Evolutionary conservation across 2,797 vertebrate genomes (phyloP), one percentile per base, ranked within the genome.

Genomic region (Chiroxiphia lanceolata): DNA sequence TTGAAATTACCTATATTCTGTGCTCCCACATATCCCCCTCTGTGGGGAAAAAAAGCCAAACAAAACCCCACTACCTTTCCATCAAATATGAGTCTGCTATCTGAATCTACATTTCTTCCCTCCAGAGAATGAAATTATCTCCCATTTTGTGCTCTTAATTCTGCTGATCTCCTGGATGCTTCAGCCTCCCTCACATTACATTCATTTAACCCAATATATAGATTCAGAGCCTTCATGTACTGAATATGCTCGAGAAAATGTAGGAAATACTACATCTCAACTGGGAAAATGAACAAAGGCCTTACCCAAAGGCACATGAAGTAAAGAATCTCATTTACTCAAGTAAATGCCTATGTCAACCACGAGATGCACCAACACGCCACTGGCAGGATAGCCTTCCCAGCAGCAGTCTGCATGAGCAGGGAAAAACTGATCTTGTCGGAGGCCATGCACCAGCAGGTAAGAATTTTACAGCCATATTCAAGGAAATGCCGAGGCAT

Each of bases 401-500:
- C 67, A 91, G 64, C 17, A 82, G n/a, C 33, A 57, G 59, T 14
- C 11, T 27, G 63, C 57, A 74, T 50, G 36, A 76, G 36, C 36
- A 69, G 40, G 8, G 26, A n/a, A 68, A 91, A 88, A n/a, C 38
- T 68, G 67, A 48, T 51, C 72, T 9, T 76, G 59, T 54, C 70
- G 38, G 18, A 87, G 44, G 59, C 20, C 47, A 22, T 13, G 47
- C 21, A 88, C 31, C 48, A 88, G 47, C 31, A 90, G 74, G 70
- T 79, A 91, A 65, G 54, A 90, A 72, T 94, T 91, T 81, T 93
- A 88, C 25, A 91, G 42, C n/a, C 45, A 50, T 38, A 79, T 69
- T 86, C 87, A 86, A 81, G 36, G 65, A 93, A 95, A 92, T 42
- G 34, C 65, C 88, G 75, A 92, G 70, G 67, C 48, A 88, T 48